Base-by-base conservation (phyloP, 2,888 invertebrate species). In the Molorchus minor region DNA sequence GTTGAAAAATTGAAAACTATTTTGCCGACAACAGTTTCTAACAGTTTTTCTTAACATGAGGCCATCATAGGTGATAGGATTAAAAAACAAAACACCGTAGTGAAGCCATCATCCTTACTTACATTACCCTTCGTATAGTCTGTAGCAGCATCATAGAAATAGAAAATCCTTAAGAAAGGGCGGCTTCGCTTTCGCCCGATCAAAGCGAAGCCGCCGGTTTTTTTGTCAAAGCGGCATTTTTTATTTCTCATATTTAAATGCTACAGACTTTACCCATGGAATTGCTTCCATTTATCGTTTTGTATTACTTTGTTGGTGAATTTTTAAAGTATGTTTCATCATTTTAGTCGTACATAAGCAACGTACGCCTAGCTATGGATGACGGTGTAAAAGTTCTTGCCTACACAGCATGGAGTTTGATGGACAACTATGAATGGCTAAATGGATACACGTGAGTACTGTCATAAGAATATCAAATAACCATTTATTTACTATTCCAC, bases 301-400 rank as follows among this genome's bases (percentile, higher is more conserved):
- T n/a, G n/a, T n/a, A n/a, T 44, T 61, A 58, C 35, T 61, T 7
- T 36, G 43, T 45, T 62, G 57, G 17, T 58, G 55, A 17, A 46
- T 29, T 40, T 59, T 63, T 52, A 3, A 5, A 5, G 25, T 25
- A 25, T 25, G 5, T 3, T 33, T 19, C 12, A 5, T 47, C 2
- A 10, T 45, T 29, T 15, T 16, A 45, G 45, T 5, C 13, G 8
- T 30, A 53, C 38, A 40, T 45, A 16, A 45, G 45, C 16, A 30
- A 30, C 10, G 15, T 45, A 15, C 12, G 45, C 12, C 16, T 29
- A 8, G 45, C 45, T 4, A 29, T 45, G 16, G 45, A 45, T n/a
- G 45, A 45, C 10, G 45, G 45, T 20, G 45, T 45, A 8, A 25
- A 30, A 8, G 45, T 45, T 8, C 1, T 45, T 20, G 29, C 29